phyloP scores from a whole-genome alignment of 2,888 invertebrate species.

The Crossocerus cetratus region DNA sequence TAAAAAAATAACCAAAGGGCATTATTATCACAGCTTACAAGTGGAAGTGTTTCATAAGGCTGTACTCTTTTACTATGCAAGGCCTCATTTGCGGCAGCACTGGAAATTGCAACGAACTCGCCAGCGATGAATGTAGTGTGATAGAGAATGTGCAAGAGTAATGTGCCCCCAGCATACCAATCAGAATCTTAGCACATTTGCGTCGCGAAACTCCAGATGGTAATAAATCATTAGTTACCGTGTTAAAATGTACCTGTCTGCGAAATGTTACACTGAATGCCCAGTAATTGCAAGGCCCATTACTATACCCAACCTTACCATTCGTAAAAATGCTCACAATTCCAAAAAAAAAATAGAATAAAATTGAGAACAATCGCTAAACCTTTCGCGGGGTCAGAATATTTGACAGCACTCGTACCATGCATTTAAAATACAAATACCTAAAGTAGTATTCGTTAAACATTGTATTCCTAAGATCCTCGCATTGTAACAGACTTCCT shows the following conservation, averaged over 20 bases:
- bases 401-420: slow-evolving; percentile 27
- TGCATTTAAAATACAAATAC: slow-evolving; percentile 15
- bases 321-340: slow-evolving; percentile 34
- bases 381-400: slow-evolving; percentile 3
- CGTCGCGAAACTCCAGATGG: slow-evolving; percentile 1
- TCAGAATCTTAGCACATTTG: slow-evolving; percentile 15
- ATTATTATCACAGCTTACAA: slow-evolving; percentile 51
- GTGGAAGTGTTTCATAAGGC: slow-evolving; percentile 44
- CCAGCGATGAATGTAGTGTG: slow-evolving; percentile 25
- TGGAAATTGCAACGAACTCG: slow-evolving; percentile 27
- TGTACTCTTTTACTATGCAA: slow-evolving; percentile 38
- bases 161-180: slow-evolving; percentile 25
- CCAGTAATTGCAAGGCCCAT: slow-evolving; percentile 36
- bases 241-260: slow-evolving; percentile 22
- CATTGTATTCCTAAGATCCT: slow-evolving; percentile 5
- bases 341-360: slow-evolving; percentile 21
- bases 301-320: slow-evolving; percentile 27
- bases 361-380: not conserved
- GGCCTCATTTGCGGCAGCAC: slow-evolving; percentile 12
- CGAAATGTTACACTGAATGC: slow-evolving; percentile 36
- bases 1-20: slow-evolving; percentile 32
- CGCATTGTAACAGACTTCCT: slow-evolving; percentile 23
- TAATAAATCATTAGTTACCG: no score
- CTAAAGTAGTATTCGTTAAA: slow-evolving; percentile 25
- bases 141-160: slow-evolving; percentile 34